A percentile compares a stretch with the other conserved stretches of the same genome.
Evolutionary conservation across 64 coral and sea anemone species (phyloP).

Genomic region (Porites australiensis): DNA sequence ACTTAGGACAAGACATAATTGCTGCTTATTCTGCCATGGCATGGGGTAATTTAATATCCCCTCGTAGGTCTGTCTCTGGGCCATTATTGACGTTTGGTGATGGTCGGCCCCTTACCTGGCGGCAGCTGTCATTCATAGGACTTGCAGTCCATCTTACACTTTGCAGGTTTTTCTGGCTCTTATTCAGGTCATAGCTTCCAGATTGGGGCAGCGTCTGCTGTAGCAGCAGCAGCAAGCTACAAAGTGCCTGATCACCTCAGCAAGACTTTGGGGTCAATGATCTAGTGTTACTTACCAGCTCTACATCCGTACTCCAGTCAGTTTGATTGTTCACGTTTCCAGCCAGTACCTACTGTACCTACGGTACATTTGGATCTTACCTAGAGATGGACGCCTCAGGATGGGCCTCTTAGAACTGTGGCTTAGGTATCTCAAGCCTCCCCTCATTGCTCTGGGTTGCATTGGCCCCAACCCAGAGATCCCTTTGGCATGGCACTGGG

Average conservation of each 20-base stretch:
- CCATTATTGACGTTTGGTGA: neutral
- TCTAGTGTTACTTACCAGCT: constrained; percentile 7
- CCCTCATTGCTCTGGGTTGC: too few species aligned
- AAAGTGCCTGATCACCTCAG: constrained; percentile 10
- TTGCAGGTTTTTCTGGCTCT: neutral
- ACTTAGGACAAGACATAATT: neutral
- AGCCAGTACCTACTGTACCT: too few species aligned
- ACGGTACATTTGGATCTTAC: too few species aligned
- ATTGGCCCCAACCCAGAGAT: too few species aligned
- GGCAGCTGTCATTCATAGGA: neutral
- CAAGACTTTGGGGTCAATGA: constrained; percentile 2
- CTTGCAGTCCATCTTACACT: neutral
- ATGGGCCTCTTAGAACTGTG: too few species aligned
- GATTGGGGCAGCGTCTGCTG: constrained; percentile 3
- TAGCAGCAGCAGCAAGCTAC: neutral
- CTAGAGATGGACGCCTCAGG: too few species aligned
- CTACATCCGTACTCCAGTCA: too few species aligned
- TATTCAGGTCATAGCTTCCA: neutral
- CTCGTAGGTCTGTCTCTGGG: neutral
- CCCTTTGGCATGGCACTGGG: too few species aligned
- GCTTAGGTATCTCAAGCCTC: too few species aligned
- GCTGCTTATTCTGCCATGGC: neutral
- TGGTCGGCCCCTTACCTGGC: neutral
- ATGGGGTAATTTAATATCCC: neutral
- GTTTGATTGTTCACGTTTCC: too few species aligned